A percentile compares a stretch with the other conserved stretches of the same genome.
Evolutionary conservation across 2,113 vertebrate species (phyloP).

Genomic region (Seriola rivoliana): DNA sequence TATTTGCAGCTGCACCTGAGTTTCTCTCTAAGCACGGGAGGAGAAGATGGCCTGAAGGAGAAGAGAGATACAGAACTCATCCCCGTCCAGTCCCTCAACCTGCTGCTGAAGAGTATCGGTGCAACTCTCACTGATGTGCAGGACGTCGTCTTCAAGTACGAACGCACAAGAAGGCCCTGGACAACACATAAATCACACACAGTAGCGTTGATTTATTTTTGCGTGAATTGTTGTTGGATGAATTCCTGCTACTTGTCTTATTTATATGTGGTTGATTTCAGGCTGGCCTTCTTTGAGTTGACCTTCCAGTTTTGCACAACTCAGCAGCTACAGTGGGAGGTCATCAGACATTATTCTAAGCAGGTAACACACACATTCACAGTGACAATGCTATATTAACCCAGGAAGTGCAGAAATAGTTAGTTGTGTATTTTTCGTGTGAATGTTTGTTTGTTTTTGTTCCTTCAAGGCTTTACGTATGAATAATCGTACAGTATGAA

Average conservation of each 20-base stretch:
- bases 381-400: not conserved
- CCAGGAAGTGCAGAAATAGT: not conserved
- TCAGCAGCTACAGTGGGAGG: conserved; percentile 92
- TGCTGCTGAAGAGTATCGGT: conserved; percentile 95
- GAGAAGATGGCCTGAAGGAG: conserved; percentile 89
- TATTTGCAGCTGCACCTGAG: conserved; percentile 91
- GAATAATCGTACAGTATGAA: not conserved
- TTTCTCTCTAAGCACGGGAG: conserved; percentile 92
- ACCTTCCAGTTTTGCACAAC: conserved; percentile 91
- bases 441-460: not conserved
- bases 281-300: conserved; percentile 93
- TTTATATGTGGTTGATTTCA: conserved; percentile 64
- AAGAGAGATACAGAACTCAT: conserved; percentile 85
- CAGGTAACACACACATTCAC: conserved; percentile 85
- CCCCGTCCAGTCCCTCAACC: conserved; percentile 90
- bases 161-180: not conserved
- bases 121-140: conserved; percentile 95
- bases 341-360: conserved; percentile 94
- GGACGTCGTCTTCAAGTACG: conserved; percentile 96
- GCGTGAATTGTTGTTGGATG: not conserved
- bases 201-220: not conserved
- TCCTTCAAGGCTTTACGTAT: not conserved
- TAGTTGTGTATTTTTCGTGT: not conserved
- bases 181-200: not conserved
- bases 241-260: not conserved